A percentile compares a stretch with the other conserved stretches of the same genome.
Evolutionary conservation across 2,113 vertebrate genomes (phyloP).

Genomic region (Geococcyx californianus): DNA sequence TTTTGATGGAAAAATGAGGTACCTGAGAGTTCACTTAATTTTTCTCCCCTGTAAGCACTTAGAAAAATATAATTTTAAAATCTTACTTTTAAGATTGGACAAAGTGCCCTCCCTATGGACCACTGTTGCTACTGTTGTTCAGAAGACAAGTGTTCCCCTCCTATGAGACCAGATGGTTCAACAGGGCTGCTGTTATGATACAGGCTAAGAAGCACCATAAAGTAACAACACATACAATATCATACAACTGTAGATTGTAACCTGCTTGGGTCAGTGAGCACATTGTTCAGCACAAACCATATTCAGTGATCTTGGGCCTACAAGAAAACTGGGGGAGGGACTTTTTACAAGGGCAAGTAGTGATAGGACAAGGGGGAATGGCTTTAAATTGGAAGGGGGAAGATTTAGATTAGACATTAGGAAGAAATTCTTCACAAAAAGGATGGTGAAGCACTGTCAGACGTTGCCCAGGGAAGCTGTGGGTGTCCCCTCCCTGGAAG

Average conservation of each 20-base stretch:
- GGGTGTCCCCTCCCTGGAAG: too few relatives aligned
- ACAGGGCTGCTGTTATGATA: background rate
- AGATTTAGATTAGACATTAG: too few relatives aligned
- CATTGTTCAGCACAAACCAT: background rate
- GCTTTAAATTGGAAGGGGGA: too few relatives aligned
- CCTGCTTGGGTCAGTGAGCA: background rate
- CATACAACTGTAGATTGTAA: background rate
- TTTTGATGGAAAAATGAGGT: background rate
- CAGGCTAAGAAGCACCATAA: background rate
- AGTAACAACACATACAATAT: background rate
- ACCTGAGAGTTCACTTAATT: background rate
- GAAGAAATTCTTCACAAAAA: too few relatives aligned
- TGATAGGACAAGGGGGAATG: too few relatives aligned
- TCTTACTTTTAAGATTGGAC: background rate
- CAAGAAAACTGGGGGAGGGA: too few relatives aligned
- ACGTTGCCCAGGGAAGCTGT: too few relatives aligned
- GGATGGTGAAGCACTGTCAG: too few relatives aligned
- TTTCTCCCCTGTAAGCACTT: too few relatives aligned
- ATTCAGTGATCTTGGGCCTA: background rate
- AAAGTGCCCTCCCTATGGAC: background rate
- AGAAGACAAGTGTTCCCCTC: background rate
- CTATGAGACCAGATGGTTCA: background rate
- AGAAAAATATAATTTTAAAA: background rate
- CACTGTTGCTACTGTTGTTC: background rate
- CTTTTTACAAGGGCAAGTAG: too few relatives aligned